Conservation (phyloP, 2,797 vertebrate genomes). For the Anabacerthia variegaticeps region DNA sequence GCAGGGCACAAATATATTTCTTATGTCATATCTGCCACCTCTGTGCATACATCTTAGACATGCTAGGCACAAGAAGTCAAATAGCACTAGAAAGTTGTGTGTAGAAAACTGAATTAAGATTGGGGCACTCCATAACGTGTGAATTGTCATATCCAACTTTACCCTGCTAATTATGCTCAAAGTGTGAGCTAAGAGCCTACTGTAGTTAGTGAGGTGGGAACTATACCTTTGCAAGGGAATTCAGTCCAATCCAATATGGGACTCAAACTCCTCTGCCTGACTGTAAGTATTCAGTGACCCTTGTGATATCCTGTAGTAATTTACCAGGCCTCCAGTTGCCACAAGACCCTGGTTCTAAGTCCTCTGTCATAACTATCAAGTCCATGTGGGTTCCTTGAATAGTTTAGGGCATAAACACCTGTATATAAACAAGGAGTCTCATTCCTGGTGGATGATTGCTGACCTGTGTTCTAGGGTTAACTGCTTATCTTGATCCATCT, state of each 20-base stretch:
- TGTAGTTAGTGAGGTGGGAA: neutral
- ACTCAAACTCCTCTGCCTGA: neutral
- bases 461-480: neutral
- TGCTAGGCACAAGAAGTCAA: neutral
- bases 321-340: neutral
- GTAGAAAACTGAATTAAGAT: neutral
- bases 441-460: neutral
- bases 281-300: neutral
- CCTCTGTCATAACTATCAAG: neutral
- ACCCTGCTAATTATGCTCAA: neutral
- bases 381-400: neutral
- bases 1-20: neutral
- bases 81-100: neutral
- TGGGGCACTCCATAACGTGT: neutral
- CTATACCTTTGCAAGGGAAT: neutral
- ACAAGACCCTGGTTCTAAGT: neutral
- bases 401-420: neutral
- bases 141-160: neutral
- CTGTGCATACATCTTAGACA: neutral
- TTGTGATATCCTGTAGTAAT: neutral
- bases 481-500: neutral
- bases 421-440: neutral
- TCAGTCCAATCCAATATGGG: neutral
- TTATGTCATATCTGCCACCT: neutral
- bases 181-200: neutral